phyloP scores from a whole-genome alignment of 2,888 invertebrate genomes.

The Agapostemon virescens region DNA sequence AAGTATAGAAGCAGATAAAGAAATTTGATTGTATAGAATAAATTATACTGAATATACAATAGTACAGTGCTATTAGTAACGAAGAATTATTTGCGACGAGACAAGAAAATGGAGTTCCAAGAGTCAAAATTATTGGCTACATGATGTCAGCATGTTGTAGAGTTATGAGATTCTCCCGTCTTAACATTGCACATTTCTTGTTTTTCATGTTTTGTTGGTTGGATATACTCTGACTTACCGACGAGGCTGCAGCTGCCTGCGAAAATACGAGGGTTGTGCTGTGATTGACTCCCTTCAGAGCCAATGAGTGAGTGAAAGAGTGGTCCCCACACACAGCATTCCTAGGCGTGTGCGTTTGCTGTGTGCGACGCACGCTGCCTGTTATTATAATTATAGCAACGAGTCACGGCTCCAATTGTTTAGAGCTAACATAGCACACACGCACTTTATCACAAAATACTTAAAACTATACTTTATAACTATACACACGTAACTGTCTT shows the following conservation, averaged over 20 bases:
- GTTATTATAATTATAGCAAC: slow-evolving; percentile 79
- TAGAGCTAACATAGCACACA: slow-evolving; percentile 75
- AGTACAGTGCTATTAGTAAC: slow-evolving; percentile 54
- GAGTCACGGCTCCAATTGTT: slow-evolving; percentile 77
- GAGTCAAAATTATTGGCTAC: slow-evolving; percentile 63
- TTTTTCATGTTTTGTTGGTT: slow-evolving; percentile 73
- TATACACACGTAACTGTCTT: slow-evolving; percentile 63
- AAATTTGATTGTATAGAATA: slow-evolving; percentile 53
- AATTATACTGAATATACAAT: slow-evolving; percentile 57
- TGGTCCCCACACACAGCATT: slow-evolving; percentile 77
- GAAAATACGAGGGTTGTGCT: slow-evolving; percentile 77
- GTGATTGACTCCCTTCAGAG: slow-evolving; percentile 78
- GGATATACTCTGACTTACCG: slow-evolving; percentile 78
- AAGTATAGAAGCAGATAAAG: slow-evolving; percentile 60
- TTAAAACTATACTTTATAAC: slow-evolving; percentile 65
- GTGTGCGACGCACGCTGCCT: slow-evolving; percentile 79
- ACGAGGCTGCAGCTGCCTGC: slow-evolving; percentile 75
- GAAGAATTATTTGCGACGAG: slow-evolving; percentile 60
- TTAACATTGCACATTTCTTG: slow-evolving; percentile 69
- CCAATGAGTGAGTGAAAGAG: slow-evolving; percentile 77
- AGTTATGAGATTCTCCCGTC: slow-evolving; percentile 65
- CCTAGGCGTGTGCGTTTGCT: slow-evolving; percentile 78
- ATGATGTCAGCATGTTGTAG: slow-evolving; percentile 62
- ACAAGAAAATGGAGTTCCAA: slow-evolving; percentile 60
- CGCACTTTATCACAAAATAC: slow-evolving; percentile 70